phyloP scores from a whole-genome alignment of 2,797 vertebrate genomes.

The Nannoperca obscura region DNA sequence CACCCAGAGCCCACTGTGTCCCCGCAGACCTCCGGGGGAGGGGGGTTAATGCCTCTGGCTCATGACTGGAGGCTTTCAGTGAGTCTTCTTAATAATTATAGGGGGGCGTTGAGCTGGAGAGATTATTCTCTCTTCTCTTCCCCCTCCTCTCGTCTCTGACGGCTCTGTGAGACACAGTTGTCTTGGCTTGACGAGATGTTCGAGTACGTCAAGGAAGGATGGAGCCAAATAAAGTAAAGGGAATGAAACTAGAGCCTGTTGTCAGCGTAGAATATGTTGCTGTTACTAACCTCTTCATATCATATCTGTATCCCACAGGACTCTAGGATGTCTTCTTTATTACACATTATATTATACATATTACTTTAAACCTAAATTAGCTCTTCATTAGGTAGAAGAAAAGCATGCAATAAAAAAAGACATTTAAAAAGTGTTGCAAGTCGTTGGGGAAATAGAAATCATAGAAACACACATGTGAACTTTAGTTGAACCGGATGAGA shows the following conservation, averaged over 20 bases:
- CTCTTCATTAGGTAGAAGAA: neutral
- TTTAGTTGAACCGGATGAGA: no score
- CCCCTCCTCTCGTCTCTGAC: neutral
- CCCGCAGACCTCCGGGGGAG: neutral
- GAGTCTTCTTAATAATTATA: neutral
- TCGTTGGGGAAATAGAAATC: neutral
- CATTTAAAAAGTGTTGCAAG: neutral
- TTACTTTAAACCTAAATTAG: neutral
- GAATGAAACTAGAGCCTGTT: neutral
- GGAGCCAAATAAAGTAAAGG: neutral
- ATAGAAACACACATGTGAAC: neutral
- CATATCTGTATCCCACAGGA: neutral
- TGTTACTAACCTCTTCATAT: neutral
- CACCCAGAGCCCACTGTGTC: constrained; percentile 43
- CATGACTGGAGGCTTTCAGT: constrained; percentile 22
- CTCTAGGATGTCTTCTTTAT: neutral
- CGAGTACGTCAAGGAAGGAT: neutral
- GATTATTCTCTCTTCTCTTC: neutral
- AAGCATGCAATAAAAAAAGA: constrained; percentile 1
- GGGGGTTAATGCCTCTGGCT: neutral
- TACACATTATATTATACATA: no score
- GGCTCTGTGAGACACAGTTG: constrained; percentile 1
- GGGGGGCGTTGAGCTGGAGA: neutral
- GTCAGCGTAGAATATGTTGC: neutral
- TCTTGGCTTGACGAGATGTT: neutral